Base-by-base conservation (phyloP, 37 sponge, comb jelly and placozoan species). In the Ianthella basta region DNA sequence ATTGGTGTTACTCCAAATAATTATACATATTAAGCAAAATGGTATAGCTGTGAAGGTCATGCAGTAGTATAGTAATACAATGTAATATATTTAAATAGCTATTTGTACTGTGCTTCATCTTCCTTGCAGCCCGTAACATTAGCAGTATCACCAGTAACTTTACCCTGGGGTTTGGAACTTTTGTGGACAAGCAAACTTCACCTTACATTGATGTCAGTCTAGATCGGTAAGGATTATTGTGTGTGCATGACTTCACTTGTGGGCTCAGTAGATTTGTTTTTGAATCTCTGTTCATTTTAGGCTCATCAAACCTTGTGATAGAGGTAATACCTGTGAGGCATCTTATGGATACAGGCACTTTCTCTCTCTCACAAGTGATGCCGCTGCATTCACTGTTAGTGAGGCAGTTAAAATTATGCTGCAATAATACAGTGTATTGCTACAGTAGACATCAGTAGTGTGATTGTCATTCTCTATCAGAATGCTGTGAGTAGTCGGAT, bases 331-430 rank as follows among this genome's bases (percentile, higher is more conserved):
- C 33, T 69, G 70, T 69, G 70, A 69, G 18, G 35, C 60, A 27
- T 68, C 91, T 15, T 87, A 87, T 80, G 83, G 81, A 53, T 91
- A 87, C 80, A 63, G 73, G 5, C 91, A 91, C 59, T 27, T 72
- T 20, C 70, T 87, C 44, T 40, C 27, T 19, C 85, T 91, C 68
- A 91, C 91, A 15, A 30, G 25, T 12, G 50, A 87, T 37, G 14
- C 35, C 0, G 41, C 29, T 4, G 25, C 55, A 0, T 91, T 91
- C 33, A 50, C 59, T 80, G 89, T 89, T 72, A 89, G 85, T 56
- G 34, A 34, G 29, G 34, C 63, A 29, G 63, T 8, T n/a, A n/a
- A n/a, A n/a, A n/a, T n/a, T n/a, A n/a, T n/a, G n/a, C n/a, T n/a
- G n/a, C n/a, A n/a, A n/a, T n/a, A n/a, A n/a, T n/a, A n/a, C n/a